A percentile compares a stretch with the other conserved stretches of the same genome.
Evolutionary conservation across 1,140 invertebrate genomes (phyloP).

Genomic region (Rhopalosiphum padi): DNA sequence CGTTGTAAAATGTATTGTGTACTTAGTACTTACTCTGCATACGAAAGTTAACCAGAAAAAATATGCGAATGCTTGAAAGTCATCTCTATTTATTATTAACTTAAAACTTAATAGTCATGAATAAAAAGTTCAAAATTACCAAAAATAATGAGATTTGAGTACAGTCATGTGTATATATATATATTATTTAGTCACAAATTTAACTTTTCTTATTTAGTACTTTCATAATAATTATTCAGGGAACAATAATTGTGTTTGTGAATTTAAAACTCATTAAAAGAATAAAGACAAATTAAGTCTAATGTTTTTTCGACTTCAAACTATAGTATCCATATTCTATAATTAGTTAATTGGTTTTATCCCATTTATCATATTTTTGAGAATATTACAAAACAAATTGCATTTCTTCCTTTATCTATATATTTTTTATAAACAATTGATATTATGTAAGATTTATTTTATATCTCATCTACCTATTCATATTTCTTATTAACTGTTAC

Average conservation of each 20-base stretch:
- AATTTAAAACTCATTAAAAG: neutral
- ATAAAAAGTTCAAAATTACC: too few relatives aligned
- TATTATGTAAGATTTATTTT: conserved; percentile 18
- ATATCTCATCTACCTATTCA: neutral
- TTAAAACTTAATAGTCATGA: too few relatives aligned
- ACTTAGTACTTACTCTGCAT: too few relatives aligned
- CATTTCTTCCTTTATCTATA: neutral
- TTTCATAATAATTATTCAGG: neutral
- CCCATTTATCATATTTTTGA: neutral
- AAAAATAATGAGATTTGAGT: too few relatives aligned
- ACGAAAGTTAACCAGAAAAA: too few relatives aligned
- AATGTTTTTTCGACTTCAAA: neutral
- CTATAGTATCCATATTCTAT: neutral
- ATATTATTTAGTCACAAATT: neutral
- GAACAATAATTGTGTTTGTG: neutral
- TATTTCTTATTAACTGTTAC: conserved; percentile 9
- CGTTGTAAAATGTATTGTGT: too few relatives aligned
- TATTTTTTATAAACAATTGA: neutral
- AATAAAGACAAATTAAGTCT: neutral
- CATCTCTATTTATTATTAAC: too few relatives aligned
- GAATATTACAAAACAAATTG: neutral
- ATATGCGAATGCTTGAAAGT: too few relatives aligned
- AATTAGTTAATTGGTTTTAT: neutral
- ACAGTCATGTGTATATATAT: too few relatives aligned
- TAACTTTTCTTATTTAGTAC: neutral